A percentile compares a stretch with the other conserved stretches of the same genome.
phyloP scores from a whole-genome alignment of 2,797 vertebrate species.

The Scarus forsteni region DNA sequence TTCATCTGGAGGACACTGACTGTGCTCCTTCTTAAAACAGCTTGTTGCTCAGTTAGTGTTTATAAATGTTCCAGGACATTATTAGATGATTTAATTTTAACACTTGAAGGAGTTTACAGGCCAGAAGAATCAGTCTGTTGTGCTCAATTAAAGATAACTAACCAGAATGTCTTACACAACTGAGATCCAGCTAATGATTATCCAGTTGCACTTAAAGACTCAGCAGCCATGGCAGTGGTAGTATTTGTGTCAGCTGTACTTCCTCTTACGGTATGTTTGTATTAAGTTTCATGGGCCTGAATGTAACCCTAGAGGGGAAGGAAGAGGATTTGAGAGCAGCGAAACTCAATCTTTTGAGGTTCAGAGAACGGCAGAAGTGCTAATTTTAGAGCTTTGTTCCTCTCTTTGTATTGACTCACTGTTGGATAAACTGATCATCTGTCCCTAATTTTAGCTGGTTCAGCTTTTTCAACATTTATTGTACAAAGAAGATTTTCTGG shows the following conservation, averaged over 20 bases:
- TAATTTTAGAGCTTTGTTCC: constrained; percentile 37
- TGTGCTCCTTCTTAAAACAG: too few species aligned
- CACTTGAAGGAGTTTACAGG: too few species aligned
- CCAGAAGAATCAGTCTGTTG: too few species aligned
- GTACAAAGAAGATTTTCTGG: too few species aligned
- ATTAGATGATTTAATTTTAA: too few species aligned
- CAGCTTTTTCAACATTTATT: too few species aligned
- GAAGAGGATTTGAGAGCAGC: constrained; percentile 50
- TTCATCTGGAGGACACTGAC: too few species aligned
- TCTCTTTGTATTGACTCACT: constrained; percentile 2
- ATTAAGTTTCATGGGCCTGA: constrained; percentile 56
- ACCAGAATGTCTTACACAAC: background rate
- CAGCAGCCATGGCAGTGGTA: constrained; percentile 29
- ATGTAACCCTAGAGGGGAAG: constrained; percentile 55
- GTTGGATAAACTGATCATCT: constrained; percentile 8
- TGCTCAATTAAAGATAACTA: too few species aligned
- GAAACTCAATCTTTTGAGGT: constrained; percentile 46
- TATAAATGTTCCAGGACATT: too few species aligned
- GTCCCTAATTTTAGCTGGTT: background rate
- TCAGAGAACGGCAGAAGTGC: constrained; percentile 1
- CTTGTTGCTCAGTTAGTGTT: too few species aligned
- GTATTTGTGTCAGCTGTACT: constrained; percentile 48
- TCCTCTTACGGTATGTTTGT: constrained; percentile 46
- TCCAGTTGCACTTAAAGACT: background rate
- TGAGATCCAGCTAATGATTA: constrained; percentile 6